A percentile compares a stretch with the other conserved stretches of the same genome.
Conservation (phyloP, 2,888 invertebrate species). For the Leptarthrus brevirostris region DNA sequence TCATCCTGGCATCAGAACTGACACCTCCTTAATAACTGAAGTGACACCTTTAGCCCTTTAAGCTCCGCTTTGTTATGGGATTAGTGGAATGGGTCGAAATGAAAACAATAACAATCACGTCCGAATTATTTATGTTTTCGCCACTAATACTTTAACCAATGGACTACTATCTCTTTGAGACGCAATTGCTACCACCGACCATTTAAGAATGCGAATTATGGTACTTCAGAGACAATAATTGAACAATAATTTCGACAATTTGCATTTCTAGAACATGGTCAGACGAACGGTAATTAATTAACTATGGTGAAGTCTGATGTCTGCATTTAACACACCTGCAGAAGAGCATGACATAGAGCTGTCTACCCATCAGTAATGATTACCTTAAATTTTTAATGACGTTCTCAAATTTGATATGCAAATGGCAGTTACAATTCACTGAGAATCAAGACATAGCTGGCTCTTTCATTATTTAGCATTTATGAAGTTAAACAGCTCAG, state of each 20-base stretch:
- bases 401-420: slow-evolving; percentile 10
- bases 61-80: background rate
- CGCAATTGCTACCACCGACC: too few relatives aligned
- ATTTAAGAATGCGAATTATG: too few relatives aligned
- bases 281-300: slow-evolving; percentile 5
- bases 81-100: background rate
- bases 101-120: background rate
- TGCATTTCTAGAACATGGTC: background rate
- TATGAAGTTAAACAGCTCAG: background rate
- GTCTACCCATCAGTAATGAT: slow-evolving; percentile 7
- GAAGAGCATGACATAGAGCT: background rate
- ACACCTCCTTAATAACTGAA: slow-evolving; percentile 14
- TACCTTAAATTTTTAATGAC: slow-evolving; percentile 8
- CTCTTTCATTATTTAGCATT: background rate
- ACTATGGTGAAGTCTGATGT: slow-evolving; percentile 5
- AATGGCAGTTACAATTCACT: background rate
- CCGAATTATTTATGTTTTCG: slow-evolving; percentile 12
- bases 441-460: background rate
- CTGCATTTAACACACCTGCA: background rate
- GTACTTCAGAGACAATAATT: too few relatives aligned
- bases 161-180: too few relatives aligned
- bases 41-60: slow-evolving; percentile 10
- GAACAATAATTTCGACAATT: slow-evolving; percentile 17
- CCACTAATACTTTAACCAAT: background rate
- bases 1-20: slow-evolving; percentile 6